Evolutionary conservation across 2,113 vertebrate species (phyloP).

Genomic region (Colaptes auratus): DNA sequence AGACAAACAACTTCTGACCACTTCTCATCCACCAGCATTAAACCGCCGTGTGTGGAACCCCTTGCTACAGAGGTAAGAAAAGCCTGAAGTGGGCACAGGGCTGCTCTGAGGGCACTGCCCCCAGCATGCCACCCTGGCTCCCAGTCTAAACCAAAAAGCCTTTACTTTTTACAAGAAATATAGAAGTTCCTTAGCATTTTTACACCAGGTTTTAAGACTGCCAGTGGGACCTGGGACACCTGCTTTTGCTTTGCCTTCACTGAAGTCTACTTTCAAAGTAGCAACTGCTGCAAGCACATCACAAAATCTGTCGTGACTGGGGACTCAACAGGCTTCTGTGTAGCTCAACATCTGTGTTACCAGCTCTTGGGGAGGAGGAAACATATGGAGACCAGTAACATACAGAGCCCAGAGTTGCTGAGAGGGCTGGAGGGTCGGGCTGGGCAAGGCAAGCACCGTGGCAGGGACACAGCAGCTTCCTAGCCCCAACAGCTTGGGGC

Average conservation of each 20-base stretch:
- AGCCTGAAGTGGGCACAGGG: background rate
- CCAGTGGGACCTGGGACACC: background rate
- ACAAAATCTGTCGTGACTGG: background rate
- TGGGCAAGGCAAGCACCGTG: background rate
- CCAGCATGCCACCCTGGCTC: accelerated
- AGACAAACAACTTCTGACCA: background rate
- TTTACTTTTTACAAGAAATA: background rate
- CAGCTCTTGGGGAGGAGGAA: background rate
- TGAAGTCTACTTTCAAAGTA: background rate
- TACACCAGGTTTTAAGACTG: background rate
- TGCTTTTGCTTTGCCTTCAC: background rate
- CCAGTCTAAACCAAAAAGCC: background rate
- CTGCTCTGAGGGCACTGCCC: background rate
- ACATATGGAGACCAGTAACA: background rate
- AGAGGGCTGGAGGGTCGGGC: background rate
- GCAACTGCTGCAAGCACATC: background rate
- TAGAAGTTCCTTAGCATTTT: background rate
- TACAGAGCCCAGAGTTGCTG: background rate
- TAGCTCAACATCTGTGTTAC: background rate
- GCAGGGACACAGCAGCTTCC: background rate
- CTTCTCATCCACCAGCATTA: background rate
- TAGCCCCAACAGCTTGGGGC: background rate
- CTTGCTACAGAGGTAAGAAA: background rate
- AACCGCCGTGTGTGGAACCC: background rate
- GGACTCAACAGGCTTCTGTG: background rate